Evolutionary conservation across 2,888 invertebrate genomes (phyloP).

Genomic region (Pseudococcus longispinus): DNA sequence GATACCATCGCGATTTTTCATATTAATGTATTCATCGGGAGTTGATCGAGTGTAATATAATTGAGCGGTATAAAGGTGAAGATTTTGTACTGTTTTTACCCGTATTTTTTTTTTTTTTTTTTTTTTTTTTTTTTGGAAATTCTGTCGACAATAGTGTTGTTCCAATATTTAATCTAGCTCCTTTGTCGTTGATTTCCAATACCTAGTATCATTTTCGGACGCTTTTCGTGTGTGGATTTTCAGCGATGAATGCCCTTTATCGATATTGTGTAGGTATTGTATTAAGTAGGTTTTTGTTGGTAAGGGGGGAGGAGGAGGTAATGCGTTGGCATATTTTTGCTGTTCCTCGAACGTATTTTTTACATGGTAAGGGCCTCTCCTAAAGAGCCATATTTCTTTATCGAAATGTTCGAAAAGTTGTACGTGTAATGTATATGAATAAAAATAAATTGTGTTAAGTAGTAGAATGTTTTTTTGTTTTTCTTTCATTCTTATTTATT

Average conservation of each 20-base stretch:
- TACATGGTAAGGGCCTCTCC: neutral
- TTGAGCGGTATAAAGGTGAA: neutral
- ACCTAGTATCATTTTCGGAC: neutral
- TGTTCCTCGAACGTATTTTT: neutral
- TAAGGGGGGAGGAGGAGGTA: neutral
- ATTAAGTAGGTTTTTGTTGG: neutral
- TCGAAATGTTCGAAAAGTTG: conserved; percentile 28
- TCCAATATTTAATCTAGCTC: neutral
- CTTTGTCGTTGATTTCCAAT: neutral
- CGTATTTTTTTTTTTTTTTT: too few species aligned
- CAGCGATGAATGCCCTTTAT: neutral
- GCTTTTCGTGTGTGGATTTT: neutral
- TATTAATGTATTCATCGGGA: neutral
- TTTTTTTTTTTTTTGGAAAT: neutral
- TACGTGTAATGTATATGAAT: conserved; percentile 28
- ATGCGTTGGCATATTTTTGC: neutral
- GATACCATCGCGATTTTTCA: neutral
- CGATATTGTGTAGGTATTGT: neutral
- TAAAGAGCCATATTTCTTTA: neutral
- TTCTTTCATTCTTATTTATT: neutral
- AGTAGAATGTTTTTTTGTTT: neutral
- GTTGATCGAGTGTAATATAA: neutral
- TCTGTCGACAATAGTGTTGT: neutral
- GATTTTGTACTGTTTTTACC: neutral
- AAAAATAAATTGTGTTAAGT: conserved; percentile 31